These are phyloP conservation scores for Leptinotarsa defecta DNA, from an alignment of 1,140 invertebrate genomes.

Conservation along the genomic window DNA sequence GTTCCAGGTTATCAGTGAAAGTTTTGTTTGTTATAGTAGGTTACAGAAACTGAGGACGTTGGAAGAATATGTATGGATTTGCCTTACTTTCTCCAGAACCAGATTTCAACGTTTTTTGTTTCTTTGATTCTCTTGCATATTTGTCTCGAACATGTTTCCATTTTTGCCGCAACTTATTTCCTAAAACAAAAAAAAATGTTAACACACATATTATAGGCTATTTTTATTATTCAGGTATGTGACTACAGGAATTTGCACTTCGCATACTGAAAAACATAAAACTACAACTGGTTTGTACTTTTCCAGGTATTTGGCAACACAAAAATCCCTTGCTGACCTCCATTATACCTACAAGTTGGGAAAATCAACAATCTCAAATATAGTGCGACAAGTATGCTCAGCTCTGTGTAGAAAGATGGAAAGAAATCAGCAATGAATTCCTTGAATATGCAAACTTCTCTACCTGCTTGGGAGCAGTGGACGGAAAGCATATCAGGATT, in stretches of 20 bases:
- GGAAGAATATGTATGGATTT: neutral
- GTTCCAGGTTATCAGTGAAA: neutral
- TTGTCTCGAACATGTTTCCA: too few species aligned
- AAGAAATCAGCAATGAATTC: too few species aligned
- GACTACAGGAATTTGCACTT: too few species aligned
- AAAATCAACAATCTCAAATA: neutral
- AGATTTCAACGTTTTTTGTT: too few species aligned
- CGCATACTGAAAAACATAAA: too few species aligned
- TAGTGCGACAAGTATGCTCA: conserved; percentile 4
- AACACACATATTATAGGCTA: too few species aligned
- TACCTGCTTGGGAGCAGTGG: neutral
- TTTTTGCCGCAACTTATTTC: too few species aligned
- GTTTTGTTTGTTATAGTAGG: neutral
- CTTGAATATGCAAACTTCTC: too few species aligned
- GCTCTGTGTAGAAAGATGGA: neutral
- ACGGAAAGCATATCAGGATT: neutral
- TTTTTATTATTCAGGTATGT: too few species aligned
- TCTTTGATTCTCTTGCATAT: too few species aligned
- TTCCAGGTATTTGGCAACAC: neutral
- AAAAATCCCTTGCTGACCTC: neutral
- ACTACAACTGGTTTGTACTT: neutral
- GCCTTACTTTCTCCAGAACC: neutral
- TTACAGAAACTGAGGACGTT: neutral
- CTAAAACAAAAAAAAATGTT: too few species aligned
- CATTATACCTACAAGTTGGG: neutral